Conservation (phyloP, 2,113 vertebrate genomes). For the Hiodon alosoides region DNA sequence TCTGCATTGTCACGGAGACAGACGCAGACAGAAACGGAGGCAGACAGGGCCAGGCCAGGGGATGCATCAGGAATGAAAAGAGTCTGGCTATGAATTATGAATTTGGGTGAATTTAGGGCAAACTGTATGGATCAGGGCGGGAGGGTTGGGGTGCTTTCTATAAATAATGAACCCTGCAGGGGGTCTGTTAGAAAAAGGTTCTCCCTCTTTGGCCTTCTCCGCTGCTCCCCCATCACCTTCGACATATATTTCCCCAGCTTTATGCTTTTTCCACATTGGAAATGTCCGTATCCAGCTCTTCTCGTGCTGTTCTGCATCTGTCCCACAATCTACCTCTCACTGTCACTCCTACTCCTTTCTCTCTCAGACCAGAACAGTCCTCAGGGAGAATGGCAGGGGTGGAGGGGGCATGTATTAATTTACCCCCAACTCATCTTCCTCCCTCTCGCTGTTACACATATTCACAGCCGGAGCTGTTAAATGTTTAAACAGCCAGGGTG, state of each 20-base stretch:
- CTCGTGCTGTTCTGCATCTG: conserved; percentile 39
- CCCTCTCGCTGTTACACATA: conserved; percentile 23
- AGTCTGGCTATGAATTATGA: conserved; percentile 44
- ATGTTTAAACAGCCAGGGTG: conserved; percentile 47
- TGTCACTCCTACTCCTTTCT: conserved; percentile 35
- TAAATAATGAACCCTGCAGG: conserved; percentile 17
- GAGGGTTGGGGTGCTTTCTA: not conserved
- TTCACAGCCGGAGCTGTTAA: conserved; percentile 40
- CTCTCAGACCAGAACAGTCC: conserved; percentile 20
- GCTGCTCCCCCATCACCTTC: not conserved
- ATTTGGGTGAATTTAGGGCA: conserved; percentile 49
- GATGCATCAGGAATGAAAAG: not conserved
- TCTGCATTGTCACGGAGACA: not conserved
- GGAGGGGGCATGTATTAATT: conserved; percentile 22
- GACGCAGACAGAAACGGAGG: not conserved
- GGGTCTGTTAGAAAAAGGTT: conserved; percentile 9
- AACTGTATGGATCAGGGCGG: conserved; percentile 11
- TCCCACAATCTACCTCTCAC: conserved; percentile 12
- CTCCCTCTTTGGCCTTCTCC: conserved; percentile 12
- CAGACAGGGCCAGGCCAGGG: not conserved
- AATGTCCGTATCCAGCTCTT: not conserved
- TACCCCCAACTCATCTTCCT: conserved; percentile 13
- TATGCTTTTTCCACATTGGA: conserved; percentile 5
- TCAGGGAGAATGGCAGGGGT: conserved; percentile 2
- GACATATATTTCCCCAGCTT: not conserved